Percentiles rank a stretch among this genome's conserved stretches.
Evolutionary conservation across 1,140 invertebrate genomes (phyloP).

Genomic region (Rhopalosiphum maidis): DNA sequence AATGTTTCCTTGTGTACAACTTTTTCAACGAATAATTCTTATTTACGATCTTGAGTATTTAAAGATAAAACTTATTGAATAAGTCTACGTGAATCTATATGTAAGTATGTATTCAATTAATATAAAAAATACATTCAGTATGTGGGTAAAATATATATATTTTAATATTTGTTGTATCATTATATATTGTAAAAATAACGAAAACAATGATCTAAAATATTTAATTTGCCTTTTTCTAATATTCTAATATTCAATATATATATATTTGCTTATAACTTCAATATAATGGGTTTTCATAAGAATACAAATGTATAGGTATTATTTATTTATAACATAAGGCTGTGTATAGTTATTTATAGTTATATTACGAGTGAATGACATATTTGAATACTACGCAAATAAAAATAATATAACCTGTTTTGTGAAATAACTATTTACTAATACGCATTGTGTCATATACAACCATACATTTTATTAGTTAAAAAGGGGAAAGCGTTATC

Average conservation of each 20-base stretch:
- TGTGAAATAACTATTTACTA: not conserved
- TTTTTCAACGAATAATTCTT: not conserved
- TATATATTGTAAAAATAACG: not conserved
- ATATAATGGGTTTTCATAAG: too few species aligned
- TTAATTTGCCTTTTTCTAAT: too few species aligned
- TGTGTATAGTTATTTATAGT: too few species aligned
- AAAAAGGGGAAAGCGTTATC: not conserved
- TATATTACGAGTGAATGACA: not conserved
- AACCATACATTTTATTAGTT: not conserved
- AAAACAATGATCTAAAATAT: not conserved
- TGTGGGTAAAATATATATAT: not conserved
- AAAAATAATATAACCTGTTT: not conserved
- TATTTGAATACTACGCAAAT: not conserved
- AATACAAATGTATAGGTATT: too few species aligned
- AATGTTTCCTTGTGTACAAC: not conserved
- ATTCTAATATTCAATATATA: too few species aligned
- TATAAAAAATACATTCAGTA: not conserved
- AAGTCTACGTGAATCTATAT: not conserved
- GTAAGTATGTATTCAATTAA: too few species aligned
- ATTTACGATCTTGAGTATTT: not conserved
- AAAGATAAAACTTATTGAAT: not conserved
- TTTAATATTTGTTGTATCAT: not conserved
- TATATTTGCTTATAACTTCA: too few species aligned
- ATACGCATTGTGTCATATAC: not conserved
- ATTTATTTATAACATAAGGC: too few species aligned